Evolutionary conservation across 1,140 invertebrate genomes (phyloP), one percentile per base, ranked within the genome.

Genomic region (Caenorhabditis brenneri): DNA sequence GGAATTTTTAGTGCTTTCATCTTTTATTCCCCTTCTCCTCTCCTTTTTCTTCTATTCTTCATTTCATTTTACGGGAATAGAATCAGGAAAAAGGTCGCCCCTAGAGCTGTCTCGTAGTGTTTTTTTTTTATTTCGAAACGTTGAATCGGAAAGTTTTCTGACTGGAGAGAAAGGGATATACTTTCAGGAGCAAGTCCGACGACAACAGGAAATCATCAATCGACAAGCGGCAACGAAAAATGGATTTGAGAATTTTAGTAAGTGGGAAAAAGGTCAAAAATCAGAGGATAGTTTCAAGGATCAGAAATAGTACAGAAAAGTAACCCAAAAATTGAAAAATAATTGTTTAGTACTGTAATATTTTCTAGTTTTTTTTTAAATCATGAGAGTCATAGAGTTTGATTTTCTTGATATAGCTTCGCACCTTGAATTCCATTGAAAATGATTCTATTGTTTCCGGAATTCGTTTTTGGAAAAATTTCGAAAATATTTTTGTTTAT

Each of bases 171-270:
- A 29, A 58, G 48, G 19, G 19, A 42, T 16, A 82, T 16, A 33
- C 19, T 58, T 82, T 48, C 81, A 82, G 81, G 83, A 84, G 46
- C 83, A 84, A 80, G 83, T 84, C 10, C 12, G 78, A 39, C 12
- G 83, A 46, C 83, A 84, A 46, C 81, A 82, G 53, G 81, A 82
- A 51, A 42, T 82, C 16, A 82, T 82, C 55, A 82, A 82, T 36
- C 19, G 81, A 29, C 31, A 48, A 74, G 16, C 29, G 33, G 78
- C 51, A 1, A 27, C 74, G 15, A 53, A 48, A 27, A 81, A 58
- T 42, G 83, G 83, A 65, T 84, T 84, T 29, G 83, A 84, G 42
- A 78, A 84, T 42, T 84, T 84, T 53, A 80, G 83, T 84, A n/a
- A 53, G 49, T 84, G 19, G 53, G 9, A 6, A 55, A 55, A 10